Evolutionary conservation across 2,888 invertebrate species (phyloP).

Genomic region (Metopia argyrocephala): DNA sequence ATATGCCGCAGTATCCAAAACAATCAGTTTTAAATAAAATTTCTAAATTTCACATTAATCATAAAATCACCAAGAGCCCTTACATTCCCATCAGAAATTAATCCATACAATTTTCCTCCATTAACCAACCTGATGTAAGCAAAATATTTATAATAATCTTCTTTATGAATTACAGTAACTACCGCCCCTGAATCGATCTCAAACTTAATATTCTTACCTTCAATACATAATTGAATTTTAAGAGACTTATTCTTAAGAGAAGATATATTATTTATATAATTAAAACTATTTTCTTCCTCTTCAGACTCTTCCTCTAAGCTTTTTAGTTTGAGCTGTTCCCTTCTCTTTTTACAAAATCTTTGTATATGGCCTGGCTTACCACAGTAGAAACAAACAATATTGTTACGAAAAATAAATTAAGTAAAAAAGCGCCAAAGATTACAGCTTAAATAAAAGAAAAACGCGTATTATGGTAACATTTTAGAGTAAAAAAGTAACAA

Average conservation of each 20-base stretch:
- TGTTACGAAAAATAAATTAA: too few species aligned
- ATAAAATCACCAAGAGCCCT: slow-evolving; percentile 31
- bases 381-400: too few species aligned
- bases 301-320: too few species aligned
- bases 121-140: background rate
- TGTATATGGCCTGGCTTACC: too few species aligned
- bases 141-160: slow-evolving; percentile 35
- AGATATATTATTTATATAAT: too few species aligned
- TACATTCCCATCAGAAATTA: slow-evolving; percentile 36
- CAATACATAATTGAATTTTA: background rate
- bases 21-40: slow-evolving; percentile 31
- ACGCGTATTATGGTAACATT: too few species aligned
- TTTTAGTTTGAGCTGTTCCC: too few species aligned
- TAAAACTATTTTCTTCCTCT: too few species aligned
- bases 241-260: background rate
- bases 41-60: slow-evolving; percentile 6
- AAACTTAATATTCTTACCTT: background rate
- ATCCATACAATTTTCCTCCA: slow-evolving; percentile 12
- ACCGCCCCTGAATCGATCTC: background rate
- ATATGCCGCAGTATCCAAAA: slow-evolving; percentile 36
- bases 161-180: slow-evolving; percentile 25
- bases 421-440: too few species aligned
- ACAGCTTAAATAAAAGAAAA: too few species aligned
- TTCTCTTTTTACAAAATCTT: too few species aligned
- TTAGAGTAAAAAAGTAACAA: too few species aligned